These are phyloP conservation scores for Asteroscopus sphinx DNA, from an alignment of 2,888 invertebrate species.

Conservation along the genomic window DNA sequence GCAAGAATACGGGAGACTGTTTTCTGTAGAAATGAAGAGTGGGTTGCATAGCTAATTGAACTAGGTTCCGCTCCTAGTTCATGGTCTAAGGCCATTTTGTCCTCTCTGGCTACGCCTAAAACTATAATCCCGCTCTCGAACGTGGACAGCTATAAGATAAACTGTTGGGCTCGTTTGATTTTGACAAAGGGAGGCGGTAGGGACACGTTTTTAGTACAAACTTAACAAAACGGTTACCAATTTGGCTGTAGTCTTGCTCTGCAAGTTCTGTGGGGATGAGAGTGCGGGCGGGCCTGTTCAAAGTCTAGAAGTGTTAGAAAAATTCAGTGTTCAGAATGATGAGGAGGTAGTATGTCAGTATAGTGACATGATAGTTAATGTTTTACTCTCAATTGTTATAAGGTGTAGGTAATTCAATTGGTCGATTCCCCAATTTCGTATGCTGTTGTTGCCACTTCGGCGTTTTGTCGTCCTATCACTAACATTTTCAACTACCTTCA, in stretches of 20 bases:
- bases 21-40: conserved; percentile 8
- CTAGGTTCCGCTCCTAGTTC: not conserved
- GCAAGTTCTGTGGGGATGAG: conserved; percentile 52
- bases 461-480: conserved; percentile 16
- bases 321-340: conserved; percentile 26
- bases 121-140: conserved; percentile 25
- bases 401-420: not conserved
- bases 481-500: not conserved
- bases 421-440: conserved; percentile 11
- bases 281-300: conserved; percentile 15
- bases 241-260: conserved; percentile 76
- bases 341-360: conserved; percentile 23
- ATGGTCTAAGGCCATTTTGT: not conserved
- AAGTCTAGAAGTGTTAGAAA: not conserved
- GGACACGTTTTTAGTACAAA: conserved; percentile 75
- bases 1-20: not conserved
- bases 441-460: conserved; percentile 2
- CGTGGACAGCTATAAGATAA: conserved; percentile 33
- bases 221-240: conserved; percentile 66
- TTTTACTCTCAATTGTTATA: conserved; percentile 10
- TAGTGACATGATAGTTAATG: conserved; percentile 23
- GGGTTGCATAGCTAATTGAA: not conserved
- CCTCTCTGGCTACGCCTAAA: conserved; percentile 1
- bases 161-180: conserved; percentile 48
- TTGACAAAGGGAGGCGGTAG: conserved; percentile 76